These are phyloP conservation scores for Menidia beryllina DNA, from an alignment of 2,113 vertebrate species.

Conservation along the genomic window DNA sequence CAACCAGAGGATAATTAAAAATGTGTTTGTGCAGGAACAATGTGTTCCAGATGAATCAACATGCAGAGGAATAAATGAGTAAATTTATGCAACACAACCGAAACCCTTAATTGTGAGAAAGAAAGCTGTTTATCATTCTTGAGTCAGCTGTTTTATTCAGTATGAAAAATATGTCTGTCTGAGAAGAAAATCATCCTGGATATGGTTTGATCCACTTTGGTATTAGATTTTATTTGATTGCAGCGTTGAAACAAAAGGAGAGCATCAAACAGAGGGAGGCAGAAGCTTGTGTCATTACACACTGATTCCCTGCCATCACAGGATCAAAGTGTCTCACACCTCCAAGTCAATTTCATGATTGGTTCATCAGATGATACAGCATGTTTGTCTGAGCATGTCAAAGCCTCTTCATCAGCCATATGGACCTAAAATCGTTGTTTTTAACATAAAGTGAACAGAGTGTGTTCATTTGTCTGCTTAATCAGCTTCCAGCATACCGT, in stretches of 20 bases:
- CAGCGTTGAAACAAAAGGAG: background rate
- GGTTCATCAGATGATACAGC: constrained; percentile 29
- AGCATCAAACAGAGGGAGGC: constrained; percentile 3
- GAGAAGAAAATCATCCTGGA: background rate
- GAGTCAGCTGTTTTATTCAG: background rate
- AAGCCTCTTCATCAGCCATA: constrained; percentile 38
- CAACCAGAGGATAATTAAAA: background rate
- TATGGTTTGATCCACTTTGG: background rate
- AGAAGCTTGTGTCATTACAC: constrained; percentile 9
- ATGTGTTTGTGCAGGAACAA: background rate
- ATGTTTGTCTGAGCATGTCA: constrained; percentile 47
- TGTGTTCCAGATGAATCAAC: background rate
- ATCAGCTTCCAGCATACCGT: constrained; percentile 43
- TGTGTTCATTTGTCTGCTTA: constrained; percentile 11
- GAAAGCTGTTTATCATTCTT: background rate
- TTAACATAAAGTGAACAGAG: constrained; percentile 15
- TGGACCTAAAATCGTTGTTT: constrained; percentile 14
- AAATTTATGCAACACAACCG: too few relatives aligned
- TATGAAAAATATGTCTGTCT: background rate
- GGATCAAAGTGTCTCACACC: constrained; percentile 48
- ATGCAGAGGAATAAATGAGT: background rate
- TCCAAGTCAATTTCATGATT: constrained; percentile 54
- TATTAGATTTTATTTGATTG: background rate
- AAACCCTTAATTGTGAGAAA: background rate
- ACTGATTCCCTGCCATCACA: constrained; percentile 9